A percentile compares a stretch with the other conserved stretches of the same genome.
Evolutionary conservation across 2,888 invertebrate genomes (phyloP).

Genomic region (Lysandra bellargus): DNA sequence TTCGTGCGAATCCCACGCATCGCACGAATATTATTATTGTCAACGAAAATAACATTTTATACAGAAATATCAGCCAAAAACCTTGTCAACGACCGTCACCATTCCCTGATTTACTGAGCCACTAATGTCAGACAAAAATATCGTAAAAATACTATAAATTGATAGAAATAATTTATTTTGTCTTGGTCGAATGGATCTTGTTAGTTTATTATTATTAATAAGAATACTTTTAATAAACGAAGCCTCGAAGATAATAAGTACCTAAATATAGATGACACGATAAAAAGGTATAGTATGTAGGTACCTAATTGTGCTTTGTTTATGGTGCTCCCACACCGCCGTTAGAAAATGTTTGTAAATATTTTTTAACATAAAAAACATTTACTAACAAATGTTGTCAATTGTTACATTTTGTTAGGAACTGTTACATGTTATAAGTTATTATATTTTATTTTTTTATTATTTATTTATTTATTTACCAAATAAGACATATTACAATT

Average conservation of each 20-base stretch:
- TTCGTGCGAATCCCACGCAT: constrained; percentile 10
- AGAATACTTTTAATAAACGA: not conserved
- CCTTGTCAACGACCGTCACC: constrained; percentile 22
- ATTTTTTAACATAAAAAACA: no score
- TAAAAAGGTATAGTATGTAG: no score
- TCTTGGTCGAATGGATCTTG: not conserved
- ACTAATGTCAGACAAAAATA: not conserved
- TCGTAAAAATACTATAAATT: not conserved
- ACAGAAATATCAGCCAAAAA: constrained; percentile 27
- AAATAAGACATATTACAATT: no score
- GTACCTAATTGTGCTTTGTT: no score
- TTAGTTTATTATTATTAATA: not conserved
- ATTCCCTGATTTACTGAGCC: not conserved
- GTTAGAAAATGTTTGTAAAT: no score
- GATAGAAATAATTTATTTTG: not conserved
- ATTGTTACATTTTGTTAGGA: no score
- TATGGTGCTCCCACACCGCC: no score
- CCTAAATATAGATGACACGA: no score
- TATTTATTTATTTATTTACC: no score
- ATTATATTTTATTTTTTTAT: no score
- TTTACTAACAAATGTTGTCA: no score
- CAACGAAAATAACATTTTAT: constrained; percentile 12
- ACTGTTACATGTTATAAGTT: no score
- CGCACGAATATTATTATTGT: constrained; percentile 19
- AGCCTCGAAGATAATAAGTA: not conserved